phyloP scores from a whole-genome alignment of 2,797 vertebrate species.

The Chromobotia macracanthus region DNA sequence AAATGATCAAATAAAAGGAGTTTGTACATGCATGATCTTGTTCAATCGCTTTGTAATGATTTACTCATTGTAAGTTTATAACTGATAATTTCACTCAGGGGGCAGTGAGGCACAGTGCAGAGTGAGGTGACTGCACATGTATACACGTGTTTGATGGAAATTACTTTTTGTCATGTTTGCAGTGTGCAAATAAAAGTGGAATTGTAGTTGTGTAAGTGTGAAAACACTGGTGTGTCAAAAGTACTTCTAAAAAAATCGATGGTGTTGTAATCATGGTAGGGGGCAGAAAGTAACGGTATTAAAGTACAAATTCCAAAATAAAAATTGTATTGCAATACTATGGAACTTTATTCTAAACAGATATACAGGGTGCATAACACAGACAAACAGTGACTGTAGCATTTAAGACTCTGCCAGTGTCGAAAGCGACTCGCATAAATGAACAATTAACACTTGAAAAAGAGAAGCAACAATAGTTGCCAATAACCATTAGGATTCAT shows the following conservation, averaged over 20 bases:
- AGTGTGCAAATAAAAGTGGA: background rate
- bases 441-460: conserved; percentile 3
- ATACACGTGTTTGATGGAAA: conserved; percentile 21
- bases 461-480: background rate
- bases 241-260: no score
- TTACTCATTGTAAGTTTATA: background rate
- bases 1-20: background rate
- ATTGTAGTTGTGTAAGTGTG: no score
- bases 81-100: conserved; percentile 31
- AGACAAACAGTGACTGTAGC: background rate
- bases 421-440: background rate
- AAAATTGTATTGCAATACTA: no score
- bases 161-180: conserved; percentile 33
- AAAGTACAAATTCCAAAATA: no score
- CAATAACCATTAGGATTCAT: conserved; percentile 17
- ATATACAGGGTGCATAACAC: background rate
- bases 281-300: no score
- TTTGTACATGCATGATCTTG: no score
- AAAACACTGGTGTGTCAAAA: no score
- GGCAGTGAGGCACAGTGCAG: conserved; percentile 56
- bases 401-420: background rate
- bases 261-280: no score
- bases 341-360: background rate
- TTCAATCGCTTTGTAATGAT: no score
- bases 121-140: no score